phyloP scores from a whole-genome alignment of 2,888 invertebrate species.

The Seira musarum region DNA sequence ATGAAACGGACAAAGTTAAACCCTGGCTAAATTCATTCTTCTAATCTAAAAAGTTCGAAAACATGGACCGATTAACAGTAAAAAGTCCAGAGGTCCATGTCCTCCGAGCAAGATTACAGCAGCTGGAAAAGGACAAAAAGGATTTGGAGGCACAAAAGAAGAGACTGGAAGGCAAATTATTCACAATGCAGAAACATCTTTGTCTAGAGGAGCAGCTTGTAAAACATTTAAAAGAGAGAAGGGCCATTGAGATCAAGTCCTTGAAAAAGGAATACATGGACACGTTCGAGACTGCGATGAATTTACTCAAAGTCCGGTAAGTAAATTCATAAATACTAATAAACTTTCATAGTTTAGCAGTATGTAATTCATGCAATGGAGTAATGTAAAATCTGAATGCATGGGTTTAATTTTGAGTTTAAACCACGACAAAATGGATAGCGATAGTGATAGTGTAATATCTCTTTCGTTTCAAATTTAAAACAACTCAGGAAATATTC shows the following conservation, averaged over 20 bases:
- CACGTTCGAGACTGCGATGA: slow-evolving; percentile 55
- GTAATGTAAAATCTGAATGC: too few species aligned
- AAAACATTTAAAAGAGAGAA: slow-evolving; percentile 40
- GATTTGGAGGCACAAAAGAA: slow-evolving; percentile 50
- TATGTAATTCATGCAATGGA: too few species aligned
- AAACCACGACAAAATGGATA: too few species aligned
- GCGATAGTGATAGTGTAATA: too few species aligned
- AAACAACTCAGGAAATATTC: too few species aligned
- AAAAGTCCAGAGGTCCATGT: slow-evolving; percentile 56
- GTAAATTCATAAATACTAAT: neutral
- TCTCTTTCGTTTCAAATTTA: too few species aligned
- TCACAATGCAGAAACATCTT: slow-evolving; percentile 43
- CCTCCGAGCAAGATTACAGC: slow-evolving; percentile 59
- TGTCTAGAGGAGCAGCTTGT: slow-evolving; percentile 44
- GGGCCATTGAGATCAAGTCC: slow-evolving; percentile 41
- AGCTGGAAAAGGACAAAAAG: slow-evolving; percentile 61
- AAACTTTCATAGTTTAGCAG: neutral
- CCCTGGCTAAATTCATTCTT: neutral
- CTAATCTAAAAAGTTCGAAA: neutral
- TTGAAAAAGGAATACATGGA: slow-evolving; percentile 49
- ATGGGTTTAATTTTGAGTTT: too few species aligned
- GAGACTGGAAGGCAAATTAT: slow-evolving; percentile 59
- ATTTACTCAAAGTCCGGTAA: slow-evolving; percentile 55
- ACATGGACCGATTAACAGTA: slow-evolving; percentile 1
- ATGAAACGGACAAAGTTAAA: neutral